These are phyloP conservation scores for Phoronis australis DNA, from an alignment of 2,888 invertebrate species.

Conservation along the genomic window DNA sequence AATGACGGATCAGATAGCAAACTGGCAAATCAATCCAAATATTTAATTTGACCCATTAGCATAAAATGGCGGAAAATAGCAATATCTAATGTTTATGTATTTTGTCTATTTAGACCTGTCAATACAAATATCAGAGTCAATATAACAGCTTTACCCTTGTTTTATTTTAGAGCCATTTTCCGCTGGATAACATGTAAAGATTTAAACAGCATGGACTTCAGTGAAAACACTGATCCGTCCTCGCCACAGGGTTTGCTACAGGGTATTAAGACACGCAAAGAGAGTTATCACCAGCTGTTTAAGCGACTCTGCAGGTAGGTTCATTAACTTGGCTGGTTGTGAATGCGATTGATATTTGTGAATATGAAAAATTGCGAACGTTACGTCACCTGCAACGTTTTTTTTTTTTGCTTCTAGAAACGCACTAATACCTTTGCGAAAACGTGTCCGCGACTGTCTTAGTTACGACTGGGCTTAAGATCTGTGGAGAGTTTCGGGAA, in stretches of 20 bases:
- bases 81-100: no score
- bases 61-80: no score
- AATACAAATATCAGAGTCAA: background rate
- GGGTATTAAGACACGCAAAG: conserved; percentile 97
- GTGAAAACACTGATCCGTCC: conserved; percentile 80
- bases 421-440: no score
- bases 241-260: conserved; percentile 76
- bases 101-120: background rate
- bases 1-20: no score
- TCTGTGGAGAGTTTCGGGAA: no score
- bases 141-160: conserved; percentile 4
- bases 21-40: no score
- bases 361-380: background rate
- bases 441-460: no score
- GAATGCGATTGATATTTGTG: no score
- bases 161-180: conserved; percentile 71
- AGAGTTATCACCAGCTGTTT: conserved; percentile 97
- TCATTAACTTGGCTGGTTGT: no score
- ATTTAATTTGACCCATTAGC: no score
- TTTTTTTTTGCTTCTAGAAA: no score
- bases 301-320: conserved; percentile 88
- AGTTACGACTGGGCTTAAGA: no score
- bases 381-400: background rate
- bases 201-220: conserved; percentile 94
- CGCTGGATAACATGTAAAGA: conserved; percentile 99